Conservation (phyloP, 2,888 invertebrate genomes). For the Linnaemya tessellans region DNA sequence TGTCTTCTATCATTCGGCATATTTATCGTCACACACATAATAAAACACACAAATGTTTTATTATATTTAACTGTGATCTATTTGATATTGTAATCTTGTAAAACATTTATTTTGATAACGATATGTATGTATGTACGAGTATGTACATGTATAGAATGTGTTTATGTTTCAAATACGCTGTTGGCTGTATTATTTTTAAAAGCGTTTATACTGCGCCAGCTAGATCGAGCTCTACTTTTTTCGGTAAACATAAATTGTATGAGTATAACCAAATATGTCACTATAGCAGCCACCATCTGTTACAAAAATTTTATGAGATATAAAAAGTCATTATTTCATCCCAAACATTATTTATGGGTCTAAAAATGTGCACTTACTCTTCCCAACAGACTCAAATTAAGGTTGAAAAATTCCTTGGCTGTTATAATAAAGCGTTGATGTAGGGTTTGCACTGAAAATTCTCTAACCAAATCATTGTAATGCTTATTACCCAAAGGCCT, state of each 20-base stretch:
- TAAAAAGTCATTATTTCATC: no score
- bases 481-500: slow-evolving; percentile 80
- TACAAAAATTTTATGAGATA: slow-evolving; percentile 16
- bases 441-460: slow-evolving; percentile 81
- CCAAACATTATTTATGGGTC: neutral
- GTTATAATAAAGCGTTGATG: slow-evolving; percentile 81
- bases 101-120: no score
- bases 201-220: neutral
- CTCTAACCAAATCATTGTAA: slow-evolving; percentile 81
- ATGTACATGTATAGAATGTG: no score
- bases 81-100: no score
- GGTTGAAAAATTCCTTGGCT: slow-evolving; percentile 82
- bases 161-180: neutral
- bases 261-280: slow-evolving; percentile 81
- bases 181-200: neutral
- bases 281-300: slow-evolving; percentile 81
- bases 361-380: slow-evolving; percentile 77
- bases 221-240: slow-evolving; percentile 62
- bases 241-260: slow-evolving; percentile 82
- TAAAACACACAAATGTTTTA: no score
- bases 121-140: neutral
- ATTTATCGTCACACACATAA: no score
- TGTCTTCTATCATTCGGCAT: no score
- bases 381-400: slow-evolving; percentile 81
- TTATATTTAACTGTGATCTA: no score